Evolutionary conservation across 2,888 invertebrate species (phyloP), one percentile per base, ranked within the genome.

Genomic region (Conchocele bisecta): DNA sequence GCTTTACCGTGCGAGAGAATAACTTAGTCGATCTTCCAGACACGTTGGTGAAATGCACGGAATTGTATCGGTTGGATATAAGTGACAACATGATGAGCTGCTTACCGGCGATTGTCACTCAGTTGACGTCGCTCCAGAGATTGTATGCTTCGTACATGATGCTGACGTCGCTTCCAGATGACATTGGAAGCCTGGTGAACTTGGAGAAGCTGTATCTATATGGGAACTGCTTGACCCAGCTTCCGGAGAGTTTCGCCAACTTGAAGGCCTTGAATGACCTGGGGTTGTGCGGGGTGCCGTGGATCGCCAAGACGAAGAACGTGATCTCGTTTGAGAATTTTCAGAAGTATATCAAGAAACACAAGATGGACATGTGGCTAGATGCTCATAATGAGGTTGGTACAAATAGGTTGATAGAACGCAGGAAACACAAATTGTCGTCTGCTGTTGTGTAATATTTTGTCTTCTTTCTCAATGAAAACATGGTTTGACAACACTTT

Each of bases 261-360:
- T 74, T 88, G 54, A 75, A 72, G 46, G 61, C 71, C n/a, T 75
- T 89, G 53, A 64, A 61, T 5, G 81, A 85, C 20, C 77, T 89
- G 31, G 66, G 78, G 28, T 64, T 89, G 41, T 80, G 81, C 56
- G 89, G 89, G 3, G 83, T 88, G 1, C 65, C 78, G n/a, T 89
- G 87, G 88, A 46, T 72, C 20, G 68, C 75, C 22, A 70, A 72
- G 17, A 37, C 70, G 17, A 83, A 83, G 42, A 75, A 68, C 28
- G 72, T 86, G 13, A 56, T 86, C 60, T 84, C 86, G 26, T 80
- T 80, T 59, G 79, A 82, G 15, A 60, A 82, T 29, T 86, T 88
- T 70, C 74, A 79, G 31, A 70, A 80, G 1, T 81, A 83, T 41
- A 73, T 88, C 26, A 67, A 76, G 28, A 50, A 44, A 3, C 64